These are phyloP conservation scores for Cyclophora albipunctata DNA, from an alignment of 2,888 invertebrate species.

Conservation along the genomic window DNA sequence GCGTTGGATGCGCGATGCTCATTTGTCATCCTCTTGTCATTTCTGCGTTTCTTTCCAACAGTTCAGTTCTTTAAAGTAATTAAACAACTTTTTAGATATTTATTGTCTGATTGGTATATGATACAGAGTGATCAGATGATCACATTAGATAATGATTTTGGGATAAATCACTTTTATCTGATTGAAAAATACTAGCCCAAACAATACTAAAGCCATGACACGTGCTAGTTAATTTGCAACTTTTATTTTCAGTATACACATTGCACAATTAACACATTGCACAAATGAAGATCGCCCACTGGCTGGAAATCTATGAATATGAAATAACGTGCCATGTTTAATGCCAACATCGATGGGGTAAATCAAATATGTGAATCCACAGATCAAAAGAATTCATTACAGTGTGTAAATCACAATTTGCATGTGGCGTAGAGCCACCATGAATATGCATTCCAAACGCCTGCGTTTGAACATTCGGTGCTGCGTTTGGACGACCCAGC, in stretches of 20 bases:
- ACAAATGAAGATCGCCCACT: constrained; percentile 39
- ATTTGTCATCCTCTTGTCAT: constrained; percentile 77
- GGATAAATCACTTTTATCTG: too few species aligned
- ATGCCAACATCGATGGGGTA: constrained; percentile 67
- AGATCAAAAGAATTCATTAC: constrained; percentile 77
- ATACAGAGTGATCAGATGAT: too few species aligned
- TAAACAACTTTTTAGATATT: constrained; percentile 66
- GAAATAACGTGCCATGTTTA: constrained; percentile 64
- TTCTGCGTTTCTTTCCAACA: constrained; percentile 72
- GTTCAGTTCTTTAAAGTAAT: constrained; percentile 67
- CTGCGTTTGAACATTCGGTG: constrained; percentile 60
- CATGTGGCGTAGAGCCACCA: constrained; percentile 67
- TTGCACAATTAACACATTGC: constrained; percentile 38
- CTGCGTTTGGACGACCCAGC: constrained; percentile 37
- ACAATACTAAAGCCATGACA: too few species aligned
- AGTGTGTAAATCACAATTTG: constrained; percentile 75
- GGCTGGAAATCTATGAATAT: constrained; percentile 67
- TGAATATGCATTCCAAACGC: constrained; percentile 70
- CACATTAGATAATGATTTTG: too few species aligned
- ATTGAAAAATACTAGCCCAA: too few species aligned
- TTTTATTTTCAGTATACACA: not conserved
- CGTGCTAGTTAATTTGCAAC: constrained; percentile 4
- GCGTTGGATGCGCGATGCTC: constrained; percentile 67
- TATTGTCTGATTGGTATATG: constrained; percentile 40
- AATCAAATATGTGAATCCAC: constrained; percentile 74